A percentile compares a stretch with the other conserved stretches of the same genome.
These are phyloP conservation scores for Theristus sp. DNA, from an alignment of 2,888 invertebrate species.

Conservation along the genomic window DNA sequence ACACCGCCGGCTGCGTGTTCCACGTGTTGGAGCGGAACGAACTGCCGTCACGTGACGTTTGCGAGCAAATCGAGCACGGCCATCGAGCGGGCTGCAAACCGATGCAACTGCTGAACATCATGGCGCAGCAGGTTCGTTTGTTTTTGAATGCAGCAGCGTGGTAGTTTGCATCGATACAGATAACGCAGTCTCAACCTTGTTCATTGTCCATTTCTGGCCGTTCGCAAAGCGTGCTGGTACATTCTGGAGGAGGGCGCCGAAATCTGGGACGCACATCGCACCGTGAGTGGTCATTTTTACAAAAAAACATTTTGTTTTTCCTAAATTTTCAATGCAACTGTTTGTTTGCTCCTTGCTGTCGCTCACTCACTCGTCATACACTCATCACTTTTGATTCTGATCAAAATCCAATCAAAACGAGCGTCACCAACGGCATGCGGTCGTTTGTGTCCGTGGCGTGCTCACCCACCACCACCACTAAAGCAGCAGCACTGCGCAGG, in stretches of 20 bases:
- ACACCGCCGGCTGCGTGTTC: too few relatives aligned
- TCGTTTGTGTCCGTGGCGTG: too few relatives aligned
- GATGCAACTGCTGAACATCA: background rate
- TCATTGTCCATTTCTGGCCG: background rate
- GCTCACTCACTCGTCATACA: too few relatives aligned
- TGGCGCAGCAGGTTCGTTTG: background rate
- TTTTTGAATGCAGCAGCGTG: too few relatives aligned
- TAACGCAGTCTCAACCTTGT: background rate
- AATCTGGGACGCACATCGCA: background rate
- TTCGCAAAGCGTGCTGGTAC: background rate
- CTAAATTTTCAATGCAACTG: background rate
- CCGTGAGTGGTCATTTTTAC: background rate
- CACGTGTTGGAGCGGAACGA: background rate
- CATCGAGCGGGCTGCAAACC: background rate
- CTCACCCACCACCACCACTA: too few relatives aligned
- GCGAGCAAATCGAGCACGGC: background rate
- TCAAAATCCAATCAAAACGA: too few relatives aligned
- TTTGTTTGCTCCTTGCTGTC: too few relatives aligned
- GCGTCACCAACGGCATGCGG: too few relatives aligned
- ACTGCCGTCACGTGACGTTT: background rate
- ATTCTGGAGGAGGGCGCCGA: background rate
- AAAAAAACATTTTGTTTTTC: too few relatives aligned
- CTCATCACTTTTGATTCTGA: too few relatives aligned
- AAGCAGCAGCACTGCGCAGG: too few relatives aligned
- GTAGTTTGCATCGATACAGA: too few relatives aligned